Conservation (phyloP, 2,797 vertebrate genomes). For the Onychomys leucogaster region DNA sequence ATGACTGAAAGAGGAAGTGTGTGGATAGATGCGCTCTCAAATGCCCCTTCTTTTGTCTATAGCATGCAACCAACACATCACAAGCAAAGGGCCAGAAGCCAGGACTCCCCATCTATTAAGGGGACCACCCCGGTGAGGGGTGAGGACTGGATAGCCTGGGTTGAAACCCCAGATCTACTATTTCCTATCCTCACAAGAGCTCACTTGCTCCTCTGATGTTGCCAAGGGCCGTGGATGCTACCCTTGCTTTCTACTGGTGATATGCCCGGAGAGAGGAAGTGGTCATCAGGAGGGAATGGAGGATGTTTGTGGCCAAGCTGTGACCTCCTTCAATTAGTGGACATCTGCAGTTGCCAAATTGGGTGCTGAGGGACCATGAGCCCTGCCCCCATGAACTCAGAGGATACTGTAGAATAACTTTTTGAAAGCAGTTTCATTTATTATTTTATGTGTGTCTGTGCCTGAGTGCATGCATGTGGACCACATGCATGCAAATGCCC, state of each 20-base stretch:
- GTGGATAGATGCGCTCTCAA: not conserved
- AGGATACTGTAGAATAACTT: rapidly evolving
- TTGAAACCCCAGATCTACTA: not conserved
- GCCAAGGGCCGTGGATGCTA: not conserved
- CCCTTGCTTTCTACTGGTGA: not conserved
- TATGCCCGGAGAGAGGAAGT: not conserved
- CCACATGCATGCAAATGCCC: not conserved
- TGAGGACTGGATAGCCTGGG: not conserved
- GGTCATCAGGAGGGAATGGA: not conserved
- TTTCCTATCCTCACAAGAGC: not conserved
- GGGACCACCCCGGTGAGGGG: rapidly evolving
- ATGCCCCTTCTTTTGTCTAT: rapidly evolving
- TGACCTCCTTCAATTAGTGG: not conserved
- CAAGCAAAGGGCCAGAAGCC: rapidly evolving
- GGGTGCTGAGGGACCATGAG: too few species aligned
- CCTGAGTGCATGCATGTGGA: too few species aligned
- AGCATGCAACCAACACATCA: not conserved
- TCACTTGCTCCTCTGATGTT: not conserved
- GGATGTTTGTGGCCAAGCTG: too few species aligned
- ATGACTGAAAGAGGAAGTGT: rapidly evolving
- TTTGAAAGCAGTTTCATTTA: not conserved
- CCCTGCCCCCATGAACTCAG: not conserved
- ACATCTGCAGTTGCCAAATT: not conserved
- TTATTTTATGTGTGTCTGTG: not conserved
- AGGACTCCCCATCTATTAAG: not conserved